A percentile compares a stretch with the other conserved stretches of the same genome.
These are phyloP conservation scores for Atta colombica DNA, from an alignment of 1,140 invertebrate species.

Conservation along the genomic window DNA sequence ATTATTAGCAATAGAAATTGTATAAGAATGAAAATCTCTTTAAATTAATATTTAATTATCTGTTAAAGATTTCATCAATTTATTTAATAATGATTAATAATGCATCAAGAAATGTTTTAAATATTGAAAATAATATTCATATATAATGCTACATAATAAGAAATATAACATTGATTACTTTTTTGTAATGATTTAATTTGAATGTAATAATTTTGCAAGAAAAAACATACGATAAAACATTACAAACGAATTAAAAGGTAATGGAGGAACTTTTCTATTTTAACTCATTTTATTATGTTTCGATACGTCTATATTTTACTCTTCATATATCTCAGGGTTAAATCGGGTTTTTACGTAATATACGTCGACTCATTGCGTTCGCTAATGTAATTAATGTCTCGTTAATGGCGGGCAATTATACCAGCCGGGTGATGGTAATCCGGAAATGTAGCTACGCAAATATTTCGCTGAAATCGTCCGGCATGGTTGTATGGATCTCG, in stretches of 20 bases:
- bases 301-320: slow-evolving; percentile 6
- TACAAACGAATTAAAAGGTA: not conserved
- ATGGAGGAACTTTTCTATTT: not conserved
- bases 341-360: slow-evolving; percentile 52
- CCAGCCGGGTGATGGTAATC: slow-evolving; percentile 46
- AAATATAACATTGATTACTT: not conserved
- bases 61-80: not conserved
- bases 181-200: slow-evolving; percentile 5
- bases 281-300: slow-evolving; percentile 9
- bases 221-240: not conserved
- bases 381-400: slow-evolving; percentile 72
- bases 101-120: not conserved
- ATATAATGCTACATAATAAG: no score
- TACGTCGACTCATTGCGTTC: slow-evolving; percentile 30
- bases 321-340: slow-evolving; percentile 2
- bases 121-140: not conserved
- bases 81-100: not conserved
- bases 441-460: slow-evolving; percentile 69
- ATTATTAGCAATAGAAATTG: slow-evolving; percentile 5
- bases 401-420: slow-evolving; percentile 70
- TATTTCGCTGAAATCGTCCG: slow-evolving; percentile 71
- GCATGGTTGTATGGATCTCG: slow-evolving; percentile 33
- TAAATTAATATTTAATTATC: no score
- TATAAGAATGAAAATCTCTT: not conserved
- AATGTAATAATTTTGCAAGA: not conserved